These are phyloP conservation scores for Sebastes hubbsi DNA, from an alignment of 2,797 vertebrate species.

Conservation along the genomic window DNA sequence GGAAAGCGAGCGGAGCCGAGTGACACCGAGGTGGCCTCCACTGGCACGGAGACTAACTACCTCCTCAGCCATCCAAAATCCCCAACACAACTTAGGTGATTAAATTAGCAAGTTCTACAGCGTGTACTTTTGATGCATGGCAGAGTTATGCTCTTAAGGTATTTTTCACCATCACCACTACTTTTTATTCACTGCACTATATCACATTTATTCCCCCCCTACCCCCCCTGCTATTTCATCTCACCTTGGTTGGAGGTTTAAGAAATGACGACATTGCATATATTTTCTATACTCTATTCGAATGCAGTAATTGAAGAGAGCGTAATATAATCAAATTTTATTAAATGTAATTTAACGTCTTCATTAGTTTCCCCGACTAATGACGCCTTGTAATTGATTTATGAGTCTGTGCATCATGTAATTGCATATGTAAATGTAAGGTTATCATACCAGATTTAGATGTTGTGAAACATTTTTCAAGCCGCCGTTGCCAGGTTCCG, in stretches of 20 bases:
- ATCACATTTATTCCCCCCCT: conserved; percentile 66
- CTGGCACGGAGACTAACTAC: conserved; percentile 58
- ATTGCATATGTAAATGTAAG: conserved; percentile 4
- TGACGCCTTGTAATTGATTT: conserved; percentile 13
- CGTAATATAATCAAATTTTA: neutral
- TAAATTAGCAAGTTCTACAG: conserved; percentile 71
- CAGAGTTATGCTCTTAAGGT: conserved; percentile 65
- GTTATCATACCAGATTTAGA: neutral
- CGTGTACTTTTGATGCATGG: conserved; percentile 62
- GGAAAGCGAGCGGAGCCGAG: conserved; percentile 13
- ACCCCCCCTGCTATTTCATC: conserved; percentile 40
- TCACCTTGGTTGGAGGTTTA: conserved; percentile 50
- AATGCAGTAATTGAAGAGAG: conserved; percentile 20
- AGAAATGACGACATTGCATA: conserved; percentile 37
- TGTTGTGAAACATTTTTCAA: neutral
- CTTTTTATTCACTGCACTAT: conserved; percentile 65
- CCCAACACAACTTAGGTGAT: conserved; percentile 71
- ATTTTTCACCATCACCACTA: conserved; percentile 60
- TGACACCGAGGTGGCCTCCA: conserved; percentile 57
- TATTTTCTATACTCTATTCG: conserved; percentile 13
- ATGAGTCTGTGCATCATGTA: neutral
- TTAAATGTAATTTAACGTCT: neutral
- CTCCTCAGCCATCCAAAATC: conserved; percentile 54
- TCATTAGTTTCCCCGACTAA: neutral
- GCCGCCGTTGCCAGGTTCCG: neutral